phyloP scores from a whole-genome alignment of 2,113 vertebrate species.

The cat (Felis catus) region F.catus_Fca126_mat1.0 CM031412.1:125109501-125110000 shows the following conservation, averaged over 20 bases:
- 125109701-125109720: not conserved
- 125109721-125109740: not conserved
- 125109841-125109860: not conserved
- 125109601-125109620: not conserved
- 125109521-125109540: not conserved
- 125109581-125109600: not conserved
- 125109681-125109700: not conserved
- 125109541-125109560: not conserved
- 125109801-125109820: not conserved
- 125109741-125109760: not conserved
- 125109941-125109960: not conserved
- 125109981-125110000: not conserved
- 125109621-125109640: not conserved
- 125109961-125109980: not conserved
- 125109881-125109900: not conserved
- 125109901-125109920: not conserved
- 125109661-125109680: not conserved
- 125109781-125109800: not conserved
- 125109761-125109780: not conserved
- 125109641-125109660: not conserved
- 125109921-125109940: not conserved
- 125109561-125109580: not conserved
- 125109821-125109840: not conserved
- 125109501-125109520: not conserved
- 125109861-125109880: not conserved